phyloP scores from a whole-genome alignment of 1,140 invertebrate genomes.

The Magallana gigas region DNA sequence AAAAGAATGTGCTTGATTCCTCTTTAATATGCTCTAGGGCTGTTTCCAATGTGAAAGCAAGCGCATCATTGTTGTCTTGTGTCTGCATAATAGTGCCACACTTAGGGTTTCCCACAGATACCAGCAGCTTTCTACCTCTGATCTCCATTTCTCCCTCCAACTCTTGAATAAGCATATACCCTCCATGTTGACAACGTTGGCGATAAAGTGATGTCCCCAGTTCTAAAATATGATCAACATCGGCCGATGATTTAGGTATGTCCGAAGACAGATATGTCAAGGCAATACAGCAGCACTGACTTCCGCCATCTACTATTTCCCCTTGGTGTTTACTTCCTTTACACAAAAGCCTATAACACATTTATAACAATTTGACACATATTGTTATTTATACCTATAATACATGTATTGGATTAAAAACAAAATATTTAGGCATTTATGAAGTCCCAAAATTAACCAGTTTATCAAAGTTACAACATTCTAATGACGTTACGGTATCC shows the following conservation, averaged over 20 bases:
- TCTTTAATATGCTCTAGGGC: neutral
- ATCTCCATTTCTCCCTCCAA: neutral
- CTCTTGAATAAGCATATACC: constrained; percentile 39
- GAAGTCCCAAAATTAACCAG: no score
- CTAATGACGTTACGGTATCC: no score
- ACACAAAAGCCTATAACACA: constrained; percentile 18
- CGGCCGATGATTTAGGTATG: neutral
- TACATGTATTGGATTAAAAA: no score
- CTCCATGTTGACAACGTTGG: neutral
- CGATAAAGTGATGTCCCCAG: neutral
- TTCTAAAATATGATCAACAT: constrained; percentile 18
- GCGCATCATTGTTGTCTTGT: constrained; percentile 4
- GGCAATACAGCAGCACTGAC: constrained; percentile 37
- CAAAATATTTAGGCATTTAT: no score
- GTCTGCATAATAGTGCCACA: neutral
- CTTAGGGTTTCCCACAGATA: constrained; percentile 18
- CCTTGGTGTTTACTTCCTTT: constrained; percentile 37
- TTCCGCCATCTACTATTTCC: constrained; percentile 32
- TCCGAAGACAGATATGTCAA: neutral
- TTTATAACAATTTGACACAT: neutral
- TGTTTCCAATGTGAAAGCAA: constrained; percentile 15
- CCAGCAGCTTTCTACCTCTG: neutral
- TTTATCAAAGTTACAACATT: no score
- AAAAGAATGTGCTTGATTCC: constrained; percentile 7
- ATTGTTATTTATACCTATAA: no score